These are phyloP conservation scores for Bagarius yarrelli DNA, from an alignment of 2,113 vertebrate genomes.

Conservation along the genomic window DNA sequence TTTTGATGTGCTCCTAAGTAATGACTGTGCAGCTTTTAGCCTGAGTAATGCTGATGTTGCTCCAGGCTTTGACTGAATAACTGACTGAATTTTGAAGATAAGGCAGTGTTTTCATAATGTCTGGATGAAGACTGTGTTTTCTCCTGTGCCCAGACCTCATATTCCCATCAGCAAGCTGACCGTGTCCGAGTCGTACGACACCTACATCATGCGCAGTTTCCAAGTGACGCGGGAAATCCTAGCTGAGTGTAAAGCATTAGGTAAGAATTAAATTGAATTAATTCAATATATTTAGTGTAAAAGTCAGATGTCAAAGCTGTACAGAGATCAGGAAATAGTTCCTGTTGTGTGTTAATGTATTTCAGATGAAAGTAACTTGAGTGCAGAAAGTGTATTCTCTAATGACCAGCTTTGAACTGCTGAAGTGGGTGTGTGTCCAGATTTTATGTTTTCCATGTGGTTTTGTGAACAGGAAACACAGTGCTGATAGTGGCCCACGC, in stretches of 20 bases:
- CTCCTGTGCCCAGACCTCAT: slow-evolving; percentile 82
- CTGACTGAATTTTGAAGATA: not conserved
- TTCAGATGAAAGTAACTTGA: not conserved
- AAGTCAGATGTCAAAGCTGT: not conserved
- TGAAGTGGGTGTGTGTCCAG: not conserved
- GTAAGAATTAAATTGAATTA: slow-evolving; percentile 61
- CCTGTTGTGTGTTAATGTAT: slow-evolving; percentile 3
- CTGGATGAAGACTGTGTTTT: not conserved
- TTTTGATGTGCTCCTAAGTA: not conserved
- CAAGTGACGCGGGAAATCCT: slow-evolving; percentile 96
- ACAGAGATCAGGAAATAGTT: not conserved
- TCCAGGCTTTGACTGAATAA: not conserved
- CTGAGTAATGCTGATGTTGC: not conserved
- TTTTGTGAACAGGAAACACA: slow-evolving; percentile 80
- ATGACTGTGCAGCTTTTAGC: not conserved
- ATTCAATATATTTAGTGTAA: not conserved
- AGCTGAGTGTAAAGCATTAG: slow-evolving; percentile 87
- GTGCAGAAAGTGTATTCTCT: not conserved
- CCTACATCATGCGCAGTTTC: slow-evolving; percentile 93
- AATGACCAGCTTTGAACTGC: slow-evolving; percentile 11
- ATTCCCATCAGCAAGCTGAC: slow-evolving; percentile 87
- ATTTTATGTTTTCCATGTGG: not conserved
- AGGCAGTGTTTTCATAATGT: not conserved
- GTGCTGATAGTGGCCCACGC: slow-evolving; percentile 96
- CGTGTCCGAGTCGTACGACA: slow-evolving; percentile 91